phyloP scores from a whole-genome alignment of 2,888 invertebrate genomes.

The Leucoma salicis region DNA sequence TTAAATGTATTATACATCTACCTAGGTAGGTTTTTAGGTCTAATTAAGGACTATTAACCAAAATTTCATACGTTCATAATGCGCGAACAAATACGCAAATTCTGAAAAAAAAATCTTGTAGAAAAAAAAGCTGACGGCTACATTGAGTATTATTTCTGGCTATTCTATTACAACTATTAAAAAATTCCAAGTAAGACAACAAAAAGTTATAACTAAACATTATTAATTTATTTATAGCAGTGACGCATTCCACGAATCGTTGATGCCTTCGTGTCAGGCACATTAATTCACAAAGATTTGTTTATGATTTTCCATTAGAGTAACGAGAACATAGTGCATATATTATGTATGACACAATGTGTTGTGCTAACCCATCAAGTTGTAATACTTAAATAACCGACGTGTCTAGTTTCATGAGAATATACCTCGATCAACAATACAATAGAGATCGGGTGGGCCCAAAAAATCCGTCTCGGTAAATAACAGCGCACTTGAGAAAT shows the following conservation, averaged over 20 bases:
- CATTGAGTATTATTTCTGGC: too few species aligned
- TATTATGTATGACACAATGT: constrained; percentile 22
- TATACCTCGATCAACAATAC: constrained; percentile 30
- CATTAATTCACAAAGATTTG: constrained; percentile 13
- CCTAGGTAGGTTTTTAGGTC: too few species aligned
- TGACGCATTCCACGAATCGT: constrained; percentile 15
- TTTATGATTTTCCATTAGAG: constrained; percentile 32
- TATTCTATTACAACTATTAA: neutral
- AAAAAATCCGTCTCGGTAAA: too few species aligned
- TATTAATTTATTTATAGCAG: constrained; percentile 8
- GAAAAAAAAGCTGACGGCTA: constrained; percentile 1
- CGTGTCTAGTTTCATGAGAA: constrained; percentile 44
- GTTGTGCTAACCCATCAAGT: constrained; percentile 36
- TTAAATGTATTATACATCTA: too few species aligned
- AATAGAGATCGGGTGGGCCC: too few species aligned
- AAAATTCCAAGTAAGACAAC: neutral
- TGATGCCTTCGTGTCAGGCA: constrained; percentile 8
- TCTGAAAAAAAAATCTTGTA: constrained; percentile 1
- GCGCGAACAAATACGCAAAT: too few species aligned
- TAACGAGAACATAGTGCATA: constrained; percentile 28
- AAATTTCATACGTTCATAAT: too few species aligned
- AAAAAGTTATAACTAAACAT: neutral
- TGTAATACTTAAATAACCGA: constrained; percentile 28
- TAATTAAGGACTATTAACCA: too few species aligned
- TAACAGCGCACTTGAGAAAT: too few species aligned